Evolutionary conservation across 1,140 invertebrate species (phyloP).

Genomic region (Bombus confusus): DNA sequence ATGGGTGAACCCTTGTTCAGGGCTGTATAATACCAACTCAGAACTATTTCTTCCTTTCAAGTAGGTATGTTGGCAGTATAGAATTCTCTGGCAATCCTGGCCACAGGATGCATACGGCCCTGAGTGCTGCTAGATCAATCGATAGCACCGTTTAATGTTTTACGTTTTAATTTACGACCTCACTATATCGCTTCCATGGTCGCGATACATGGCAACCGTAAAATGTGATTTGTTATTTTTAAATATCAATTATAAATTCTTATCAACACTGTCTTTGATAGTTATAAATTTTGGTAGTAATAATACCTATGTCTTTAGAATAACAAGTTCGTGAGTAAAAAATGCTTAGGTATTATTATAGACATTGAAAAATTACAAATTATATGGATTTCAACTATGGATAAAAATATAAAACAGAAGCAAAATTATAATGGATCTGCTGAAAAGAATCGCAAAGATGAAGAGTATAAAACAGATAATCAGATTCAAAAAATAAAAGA

Average conservation of each 20-base stretch:
- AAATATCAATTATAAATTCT: conserved; percentile 43
- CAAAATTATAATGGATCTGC: conserved; percentile 13
- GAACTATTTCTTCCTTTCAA: too few species aligned
- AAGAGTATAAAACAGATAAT: background rate
- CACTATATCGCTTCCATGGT: too few species aligned
- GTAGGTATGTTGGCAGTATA: too few species aligned
- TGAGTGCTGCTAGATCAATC: too few species aligned
- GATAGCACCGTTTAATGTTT: too few species aligned
- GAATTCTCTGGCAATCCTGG: too few species aligned
- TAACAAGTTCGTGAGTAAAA: conserved; percentile 6
- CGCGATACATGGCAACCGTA: conserved; percentile 53
- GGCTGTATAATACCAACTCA: too few species aligned
- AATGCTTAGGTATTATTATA: conserved; percentile 20
- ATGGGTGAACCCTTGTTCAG: too few species aligned
- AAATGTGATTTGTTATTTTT: conserved; percentile 54
- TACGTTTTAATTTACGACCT: too few species aligned
- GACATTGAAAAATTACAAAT: background rate
- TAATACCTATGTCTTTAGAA: background rate
- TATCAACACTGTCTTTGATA: background rate
- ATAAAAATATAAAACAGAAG: conserved; percentile 17
- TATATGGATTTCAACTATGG: conserved; percentile 44
- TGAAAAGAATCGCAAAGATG: background rate
- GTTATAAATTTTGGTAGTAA: conserved; percentile 44
- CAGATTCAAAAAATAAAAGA: background rate
- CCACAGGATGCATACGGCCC: too few species aligned